Base-by-base conservation (phyloP, 1,140 invertebrate genomes). In the Drosophila subobscura region DNA sequence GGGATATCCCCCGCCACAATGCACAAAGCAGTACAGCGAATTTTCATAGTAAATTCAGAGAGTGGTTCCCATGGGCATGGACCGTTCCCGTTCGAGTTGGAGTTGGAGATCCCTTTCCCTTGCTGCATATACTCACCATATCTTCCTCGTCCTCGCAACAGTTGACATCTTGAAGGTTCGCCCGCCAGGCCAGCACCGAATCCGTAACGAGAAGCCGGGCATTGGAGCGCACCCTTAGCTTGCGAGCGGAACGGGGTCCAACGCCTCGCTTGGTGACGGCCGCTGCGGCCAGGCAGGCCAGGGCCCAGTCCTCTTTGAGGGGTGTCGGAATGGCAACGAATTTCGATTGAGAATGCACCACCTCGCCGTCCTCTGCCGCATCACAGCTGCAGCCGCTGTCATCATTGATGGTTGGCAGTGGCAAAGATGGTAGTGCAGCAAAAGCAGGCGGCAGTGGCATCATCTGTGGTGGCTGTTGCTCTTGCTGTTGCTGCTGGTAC, bases 121-220 rank as follows among this genome's bases (percentile, higher is more conserved):
- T 12, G 4, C 25, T 10, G 2, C 3, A 33, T 20, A 51, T 37
- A 84, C 90, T 91, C 60, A 91, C 91, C 91, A 91, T 80, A 42
- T 91, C 91, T 76, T 91, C 91, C 72, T 91, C 91, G 72, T 91
- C 91, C 70, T 91, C 91, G 47, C 83, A 72, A 37, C 72, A 80
- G 49, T 89, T 63, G 12, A 89, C 74, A 73, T 84, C 59, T 54
- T 89, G 73, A 20, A 85, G 60, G 45, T 70, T 63, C 20, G 65
- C 61, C 44, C 86, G 86, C 91, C 91, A 91, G 4, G 86, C 90
- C 51, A 81, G 54, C 37, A 91, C 89, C 2, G 86, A 84, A 25
- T 61, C 65, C 20, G 89, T 59, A 2, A 79, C 23, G 40, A 90
- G 45, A 0, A 81, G 68, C 0, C 71, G 75, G 1, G 61, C 75